Conservation (phyloP, 2,113 vertebrate species). For the Cololabis saira region DNA sequence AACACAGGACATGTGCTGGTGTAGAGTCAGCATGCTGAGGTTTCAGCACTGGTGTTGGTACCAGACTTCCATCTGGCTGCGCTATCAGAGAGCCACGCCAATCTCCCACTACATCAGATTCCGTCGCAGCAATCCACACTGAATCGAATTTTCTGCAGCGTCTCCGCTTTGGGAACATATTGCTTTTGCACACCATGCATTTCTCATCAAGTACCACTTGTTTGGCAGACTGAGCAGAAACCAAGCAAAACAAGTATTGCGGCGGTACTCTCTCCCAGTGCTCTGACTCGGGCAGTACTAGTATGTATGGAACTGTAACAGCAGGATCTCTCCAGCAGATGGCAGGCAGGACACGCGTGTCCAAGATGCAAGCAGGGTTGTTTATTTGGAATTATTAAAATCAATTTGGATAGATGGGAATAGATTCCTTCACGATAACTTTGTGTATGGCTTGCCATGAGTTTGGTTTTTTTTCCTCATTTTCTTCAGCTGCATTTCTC, state of each 20-base stretch:
- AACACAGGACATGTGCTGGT: constrained; percentile 39
- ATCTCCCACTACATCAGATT: constrained; percentile 52
- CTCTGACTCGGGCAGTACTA: not conserved
- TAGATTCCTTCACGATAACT: not conserved
- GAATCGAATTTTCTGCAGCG: constrained; percentile 9
- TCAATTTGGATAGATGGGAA: not conserved
- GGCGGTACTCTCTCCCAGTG: not conserved
- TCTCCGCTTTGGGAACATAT: constrained; percentile 26
- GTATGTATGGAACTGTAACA: constrained; percentile 26
- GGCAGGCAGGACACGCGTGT: constrained; percentile 58
- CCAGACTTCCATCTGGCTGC: constrained; percentile 56
- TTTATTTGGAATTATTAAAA: constrained; percentile 12
- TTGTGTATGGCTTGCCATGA: not conserved
- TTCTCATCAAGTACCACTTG: constrained; percentile 38
- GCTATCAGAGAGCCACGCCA: constrained; percentile 22
- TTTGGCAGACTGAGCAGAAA: constrained; percentile 26
- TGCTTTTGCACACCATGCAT: constrained; percentile 32
- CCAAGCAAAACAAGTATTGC: not conserved
- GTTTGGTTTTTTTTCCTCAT: no score
- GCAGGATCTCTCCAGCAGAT: constrained; percentile 59
- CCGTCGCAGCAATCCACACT: constrained; percentile 20
- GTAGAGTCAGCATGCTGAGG: constrained; percentile 62
- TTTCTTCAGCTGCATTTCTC: no score
- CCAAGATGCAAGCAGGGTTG: constrained; percentile 15
- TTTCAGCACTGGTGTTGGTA: constrained; percentile 53